Conservation (phyloP, 2,113 vertebrate genomes). For the Poicephalus meyeri region DNA sequence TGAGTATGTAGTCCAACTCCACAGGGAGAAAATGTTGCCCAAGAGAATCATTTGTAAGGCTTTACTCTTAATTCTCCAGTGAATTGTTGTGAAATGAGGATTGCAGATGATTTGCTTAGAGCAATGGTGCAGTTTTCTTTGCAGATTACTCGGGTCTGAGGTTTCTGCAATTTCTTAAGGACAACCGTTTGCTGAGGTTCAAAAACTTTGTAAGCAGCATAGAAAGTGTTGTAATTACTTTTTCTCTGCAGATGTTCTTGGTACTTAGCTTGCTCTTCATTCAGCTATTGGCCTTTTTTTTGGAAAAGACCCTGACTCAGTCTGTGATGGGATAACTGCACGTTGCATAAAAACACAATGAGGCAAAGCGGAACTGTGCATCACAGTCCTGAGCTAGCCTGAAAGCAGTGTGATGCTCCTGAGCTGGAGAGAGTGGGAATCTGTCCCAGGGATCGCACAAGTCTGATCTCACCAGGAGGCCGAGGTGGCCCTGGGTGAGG, state of each 20-base stretch:
- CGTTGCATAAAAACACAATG: not conserved
- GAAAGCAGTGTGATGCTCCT: fast-evolving
- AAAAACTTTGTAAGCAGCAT: not conserved
- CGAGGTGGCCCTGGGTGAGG: not conserved
- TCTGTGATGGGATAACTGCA: not conserved
- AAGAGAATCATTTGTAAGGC: not conserved
- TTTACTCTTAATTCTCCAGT: not conserved
- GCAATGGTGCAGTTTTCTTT: not conserved
- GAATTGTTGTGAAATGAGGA: not conserved
- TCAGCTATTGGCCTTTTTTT: not conserved
- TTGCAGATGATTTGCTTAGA: not conserved
- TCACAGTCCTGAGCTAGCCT: not conserved
- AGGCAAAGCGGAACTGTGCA: not conserved
- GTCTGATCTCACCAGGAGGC: not conserved
- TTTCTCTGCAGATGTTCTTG: not conserved
- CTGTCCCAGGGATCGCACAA: not conserved
- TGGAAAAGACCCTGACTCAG: not conserved
- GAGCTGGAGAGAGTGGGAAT: not conserved
- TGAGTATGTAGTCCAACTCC: not conserved
- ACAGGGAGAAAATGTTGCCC: fast-evolving
- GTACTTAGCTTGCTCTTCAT: not conserved
- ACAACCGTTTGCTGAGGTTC: not conserved
- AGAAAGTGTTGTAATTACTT: not conserved
- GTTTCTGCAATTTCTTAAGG: not conserved
- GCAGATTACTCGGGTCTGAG: not conserved